Conservation (phyloP, 2,888 invertebrate species). For the Scelioninae gen. 2 region DNA sequence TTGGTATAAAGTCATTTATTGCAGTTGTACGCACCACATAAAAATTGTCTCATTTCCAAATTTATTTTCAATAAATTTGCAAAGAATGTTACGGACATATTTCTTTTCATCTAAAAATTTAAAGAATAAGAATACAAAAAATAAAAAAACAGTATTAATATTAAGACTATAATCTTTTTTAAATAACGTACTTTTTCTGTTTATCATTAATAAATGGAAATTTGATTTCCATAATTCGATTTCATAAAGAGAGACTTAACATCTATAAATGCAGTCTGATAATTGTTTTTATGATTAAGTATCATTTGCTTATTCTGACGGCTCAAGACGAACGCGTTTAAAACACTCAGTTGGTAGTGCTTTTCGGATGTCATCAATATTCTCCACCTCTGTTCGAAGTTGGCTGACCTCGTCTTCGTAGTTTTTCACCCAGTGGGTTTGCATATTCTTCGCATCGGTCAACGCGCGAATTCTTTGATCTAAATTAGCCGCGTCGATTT, state of each 20-base stretch:
- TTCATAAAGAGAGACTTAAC: conserved; percentile 36
- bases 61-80: conserved; percentile 2
- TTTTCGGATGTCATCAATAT: conserved; percentile 87
- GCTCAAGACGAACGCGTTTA: conserved; percentile 86
- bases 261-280: conserved; percentile 56
- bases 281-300: conserved; percentile 43
- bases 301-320: conserved; percentile 70
- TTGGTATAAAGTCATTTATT: conserved; percentile 73
- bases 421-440: conserved; percentile 84
- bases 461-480: conserved; percentile 85
- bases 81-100: conserved; percentile 20
- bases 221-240: conserved; percentile 22
- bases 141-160: neutral
- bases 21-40: conserved; percentile 61
- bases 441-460: conserved; percentile 79
- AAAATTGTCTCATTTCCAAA: conserved; percentile 15
- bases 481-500: conserved; percentile 83
- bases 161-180: conserved; percentile 2
- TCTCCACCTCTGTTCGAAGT: conserved; percentile 86
- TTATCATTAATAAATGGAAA: conserved; percentile 15
- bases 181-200: neutral
- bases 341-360: conserved; percentile 89
- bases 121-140: neutral
- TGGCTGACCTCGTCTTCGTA: conserved; percentile 86
- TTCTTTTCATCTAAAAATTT: neutral